Conservation (phyloP, 2,797 vertebrate genomes). For the Propithecus perrieri region DNA sequence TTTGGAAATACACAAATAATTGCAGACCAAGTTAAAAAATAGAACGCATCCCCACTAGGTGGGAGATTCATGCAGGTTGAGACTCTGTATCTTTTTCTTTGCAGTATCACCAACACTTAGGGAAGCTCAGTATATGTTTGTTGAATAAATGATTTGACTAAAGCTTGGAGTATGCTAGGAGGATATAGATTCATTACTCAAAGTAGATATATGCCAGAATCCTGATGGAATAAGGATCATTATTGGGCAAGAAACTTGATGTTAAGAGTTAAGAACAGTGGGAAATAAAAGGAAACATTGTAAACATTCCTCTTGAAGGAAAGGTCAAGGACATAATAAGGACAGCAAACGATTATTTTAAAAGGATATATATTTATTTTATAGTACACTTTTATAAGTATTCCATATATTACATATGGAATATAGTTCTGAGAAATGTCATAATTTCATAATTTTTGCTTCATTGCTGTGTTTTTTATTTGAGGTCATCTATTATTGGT, state of each 20-base stretch:
- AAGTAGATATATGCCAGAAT: background rate
- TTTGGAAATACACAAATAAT: background rate
- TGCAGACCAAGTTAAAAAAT: background rate
- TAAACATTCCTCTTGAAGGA: background rate
- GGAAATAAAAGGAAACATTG: background rate
- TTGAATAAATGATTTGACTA: background rate
- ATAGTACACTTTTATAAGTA: no score
- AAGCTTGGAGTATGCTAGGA: background rate
- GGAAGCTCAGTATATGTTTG: background rate
- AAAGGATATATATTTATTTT: background rate
- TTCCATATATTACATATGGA: background rate
- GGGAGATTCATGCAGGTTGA: background rate
- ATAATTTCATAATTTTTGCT: background rate
- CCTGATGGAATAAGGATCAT: background rate
- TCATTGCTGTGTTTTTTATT: background rate
- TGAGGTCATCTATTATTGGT: background rate
- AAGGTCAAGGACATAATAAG: background rate
- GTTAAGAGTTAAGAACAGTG: background rate
- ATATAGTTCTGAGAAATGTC: background rate
- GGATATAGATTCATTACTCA: background rate
- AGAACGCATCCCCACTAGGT: background rate
- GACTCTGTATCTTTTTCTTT: background rate
- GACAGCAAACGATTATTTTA: background rate
- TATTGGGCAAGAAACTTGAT: background rate
- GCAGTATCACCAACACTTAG: background rate